Conservation (phyloP, 2,113 vertebrate species). For the Rhagologus leucostigma region DNA sequence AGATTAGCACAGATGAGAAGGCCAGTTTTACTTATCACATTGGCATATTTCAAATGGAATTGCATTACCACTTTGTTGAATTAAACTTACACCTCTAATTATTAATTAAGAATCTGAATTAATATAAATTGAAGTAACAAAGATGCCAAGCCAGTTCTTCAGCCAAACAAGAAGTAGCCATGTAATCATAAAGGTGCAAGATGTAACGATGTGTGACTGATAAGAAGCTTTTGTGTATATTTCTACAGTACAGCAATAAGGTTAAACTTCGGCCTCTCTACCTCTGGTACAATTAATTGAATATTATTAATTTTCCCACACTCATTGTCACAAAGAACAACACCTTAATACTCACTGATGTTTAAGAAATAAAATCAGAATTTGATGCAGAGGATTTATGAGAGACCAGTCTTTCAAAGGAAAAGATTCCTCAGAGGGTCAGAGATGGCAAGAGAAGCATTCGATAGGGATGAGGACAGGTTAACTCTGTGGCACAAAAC, state of each 20-base stretch:
- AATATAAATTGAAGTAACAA: neutral
- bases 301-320: neutral
- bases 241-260: neutral
- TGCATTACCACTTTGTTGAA: neutral
- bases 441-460: neutral
- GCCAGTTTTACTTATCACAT: neutral
- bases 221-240: neutral
- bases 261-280: neutral
- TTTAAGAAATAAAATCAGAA: neutral
- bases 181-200: neutral
- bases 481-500: neutral
- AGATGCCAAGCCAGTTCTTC: neutral
- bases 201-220: neutral
- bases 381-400: neutral
- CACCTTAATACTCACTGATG: neutral
- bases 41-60: neutral
- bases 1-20: neutral
- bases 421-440: neutral
- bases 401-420: neutral
- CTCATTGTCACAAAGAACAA: neutral
- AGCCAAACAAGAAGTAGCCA: neutral
- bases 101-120: neutral
- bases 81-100: neutral
- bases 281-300: neutral
- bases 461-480: neutral